phyloP scores from a whole-genome alignment of 2,113 vertebrate species.

The Oryzias woworae region DNA sequence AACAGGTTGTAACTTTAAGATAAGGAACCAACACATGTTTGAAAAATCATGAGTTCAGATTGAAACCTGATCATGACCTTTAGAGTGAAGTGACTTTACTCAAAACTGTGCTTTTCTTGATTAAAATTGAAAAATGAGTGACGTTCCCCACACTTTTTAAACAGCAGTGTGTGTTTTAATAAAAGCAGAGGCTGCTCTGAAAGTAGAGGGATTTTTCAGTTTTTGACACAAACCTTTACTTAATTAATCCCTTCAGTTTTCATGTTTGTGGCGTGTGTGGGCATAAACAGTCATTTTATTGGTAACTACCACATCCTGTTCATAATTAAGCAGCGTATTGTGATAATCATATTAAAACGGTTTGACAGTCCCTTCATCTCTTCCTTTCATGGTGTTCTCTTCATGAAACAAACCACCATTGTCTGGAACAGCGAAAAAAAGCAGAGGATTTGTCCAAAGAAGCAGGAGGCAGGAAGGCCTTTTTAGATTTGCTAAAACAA shows the following conservation, averaged over 20 bases:
- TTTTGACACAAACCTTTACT: background rate
- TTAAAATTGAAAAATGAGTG: too few species aligned
- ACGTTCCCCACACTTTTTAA: too few species aligned
- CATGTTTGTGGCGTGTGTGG: background rate
- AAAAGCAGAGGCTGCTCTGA: too few species aligned
- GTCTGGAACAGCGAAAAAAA: constrained; percentile 35
- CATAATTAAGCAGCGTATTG: constrained; percentile 13
- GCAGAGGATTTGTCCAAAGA: constrained; percentile 36
- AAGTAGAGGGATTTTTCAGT: too few species aligned
- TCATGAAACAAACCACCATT: constrained; percentile 4
- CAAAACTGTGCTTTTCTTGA: too few species aligned
- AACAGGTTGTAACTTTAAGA: too few species aligned
- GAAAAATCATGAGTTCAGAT: too few species aligned
- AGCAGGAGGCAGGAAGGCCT: constrained; percentile 32
- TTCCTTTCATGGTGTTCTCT: constrained; percentile 39
- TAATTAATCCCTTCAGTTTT: background rate
- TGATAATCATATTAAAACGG: constrained; percentile 29
- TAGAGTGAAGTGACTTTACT: too few species aligned
- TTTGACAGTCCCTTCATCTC: background rate
- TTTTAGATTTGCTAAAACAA: constrained; percentile 9
- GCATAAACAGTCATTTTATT: constrained; percentile 8
- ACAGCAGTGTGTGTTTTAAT: too few species aligned
- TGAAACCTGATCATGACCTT: too few species aligned
- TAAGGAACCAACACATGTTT: too few species aligned
- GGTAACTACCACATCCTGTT: constrained; percentile 17